Conservation (phyloP, 2,888 invertebrate species). For the Acleris emargana region DNA sequence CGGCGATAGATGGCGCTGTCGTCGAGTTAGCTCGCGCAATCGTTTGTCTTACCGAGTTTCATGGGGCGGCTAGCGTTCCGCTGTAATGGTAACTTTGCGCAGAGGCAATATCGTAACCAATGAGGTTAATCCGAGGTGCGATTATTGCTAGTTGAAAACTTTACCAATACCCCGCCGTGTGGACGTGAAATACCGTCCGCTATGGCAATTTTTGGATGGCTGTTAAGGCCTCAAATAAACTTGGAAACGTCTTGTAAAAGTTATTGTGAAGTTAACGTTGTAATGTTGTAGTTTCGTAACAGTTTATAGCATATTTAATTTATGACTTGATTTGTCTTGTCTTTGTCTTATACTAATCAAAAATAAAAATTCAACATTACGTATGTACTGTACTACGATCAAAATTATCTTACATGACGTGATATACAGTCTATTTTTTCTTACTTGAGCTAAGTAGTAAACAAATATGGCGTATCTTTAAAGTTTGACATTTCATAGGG, state of each 20-base stretch:
- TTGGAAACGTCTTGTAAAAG: not conserved
- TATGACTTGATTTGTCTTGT: too few relatives aligned
- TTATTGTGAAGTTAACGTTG: too few relatives aligned
- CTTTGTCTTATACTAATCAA: too few relatives aligned
- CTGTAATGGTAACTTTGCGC: conserved; percentile 88
- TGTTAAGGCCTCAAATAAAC: conserved; percentile 54
- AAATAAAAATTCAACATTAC: too few relatives aligned
- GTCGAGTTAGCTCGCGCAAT: conserved; percentile 53
- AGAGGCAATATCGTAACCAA: conserved; percentile 95
- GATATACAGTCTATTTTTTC: too few relatives aligned
- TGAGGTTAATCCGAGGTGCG: conserved; percentile 93
- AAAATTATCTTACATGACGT: too few relatives aligned
- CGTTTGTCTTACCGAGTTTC: conserved; percentile 41
- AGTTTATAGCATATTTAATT: too few relatives aligned
- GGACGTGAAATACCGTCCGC: conserved; percentile 80
- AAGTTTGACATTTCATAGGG: too few relatives aligned
- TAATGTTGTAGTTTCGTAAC: too few relatives aligned
- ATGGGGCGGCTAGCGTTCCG: not conserved
- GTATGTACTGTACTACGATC: too few relatives aligned
- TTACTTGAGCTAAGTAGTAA: too few relatives aligned
- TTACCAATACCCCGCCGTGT: conserved; percentile 84
- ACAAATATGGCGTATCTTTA: too few relatives aligned
- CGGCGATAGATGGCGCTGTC: conserved; percentile 59
- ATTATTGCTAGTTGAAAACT: conserved; percentile 97
- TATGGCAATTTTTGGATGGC: conserved; percentile 77